Evolutionary conservation across 2,113 vertebrate genomes (phyloP), one percentile per base, ranked within the genome.

Genomic region (Esox niger): DNA sequence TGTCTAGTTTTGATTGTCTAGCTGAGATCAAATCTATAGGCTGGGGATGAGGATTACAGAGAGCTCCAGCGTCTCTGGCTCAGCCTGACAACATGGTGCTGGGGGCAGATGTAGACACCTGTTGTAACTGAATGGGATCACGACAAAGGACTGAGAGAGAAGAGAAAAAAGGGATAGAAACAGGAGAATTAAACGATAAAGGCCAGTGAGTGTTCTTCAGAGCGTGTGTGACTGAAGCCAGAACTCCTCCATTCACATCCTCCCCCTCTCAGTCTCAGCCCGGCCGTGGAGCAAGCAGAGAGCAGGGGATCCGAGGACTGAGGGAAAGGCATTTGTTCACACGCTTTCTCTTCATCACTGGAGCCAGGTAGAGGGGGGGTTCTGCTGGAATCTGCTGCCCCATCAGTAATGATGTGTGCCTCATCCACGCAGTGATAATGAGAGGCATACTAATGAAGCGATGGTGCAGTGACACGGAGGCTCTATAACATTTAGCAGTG

Each of bases 401-500:
- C n/a, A 57, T 80, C 68, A 77, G 70, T 75, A 79, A 78, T 77
- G 75, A 62, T 60, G 60, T 35, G 3, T 43, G 38, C 3, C 1
- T 33, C 33, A 56, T 59, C 49, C 29, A 62, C 59, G 35, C 31
- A 13, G 59, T 73, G 58, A 29, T 46, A 55, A 65, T 74, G 71
- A 67, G 25, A 71, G 77, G 55, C 56, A 71, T 10, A 26, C 71
- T 82, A 80, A 87, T 80, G 81, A 82, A 79, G 81, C 74, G 60
- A 68, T 73, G 46, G 56, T 80, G 8, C 8, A 11, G 5, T 79
- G 77, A 63, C 49, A 1, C 66, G 62, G 71, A 75, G 76, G 81
- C 76, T 81, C 82, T 81, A 79, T 84, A 85, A 82, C 64, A 78
- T 83, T 71, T 70, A 79, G 80, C 77, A 47, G 52, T 80, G 74